Conservation (phyloP, 2,888 invertebrate species). For the Melikaiella ostensackeni region DNA sequence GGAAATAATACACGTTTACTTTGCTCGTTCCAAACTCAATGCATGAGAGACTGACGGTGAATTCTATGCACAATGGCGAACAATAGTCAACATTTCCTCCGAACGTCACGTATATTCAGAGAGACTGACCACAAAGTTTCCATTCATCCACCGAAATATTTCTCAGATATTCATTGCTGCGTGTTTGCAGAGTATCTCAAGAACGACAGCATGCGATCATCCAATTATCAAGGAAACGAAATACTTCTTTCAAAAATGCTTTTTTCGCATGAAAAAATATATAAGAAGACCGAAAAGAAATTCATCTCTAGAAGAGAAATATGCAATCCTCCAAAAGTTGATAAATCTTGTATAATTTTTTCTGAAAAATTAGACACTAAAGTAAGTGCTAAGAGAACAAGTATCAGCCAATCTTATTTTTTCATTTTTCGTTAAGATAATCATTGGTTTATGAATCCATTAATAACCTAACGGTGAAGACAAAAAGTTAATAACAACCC, state of each 20-base stretch:
- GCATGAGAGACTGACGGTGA: not conserved
- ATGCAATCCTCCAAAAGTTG: not conserved
- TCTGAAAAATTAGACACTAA: no score
- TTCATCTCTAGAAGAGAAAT: not conserved
- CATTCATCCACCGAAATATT: slow-evolving; percentile 1
- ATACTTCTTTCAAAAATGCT: not conserved
- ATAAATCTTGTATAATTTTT: no score
- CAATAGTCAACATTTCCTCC: slow-evolving; percentile 2
- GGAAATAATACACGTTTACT: not conserved
- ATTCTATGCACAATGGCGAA: not conserved
- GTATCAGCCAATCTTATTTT: no score
- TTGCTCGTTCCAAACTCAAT: not conserved
- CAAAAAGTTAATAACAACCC: no score
- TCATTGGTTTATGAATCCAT: no score
- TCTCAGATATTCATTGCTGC: slow-evolving; percentile 10
- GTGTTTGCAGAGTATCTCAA: slow-evolving; percentile 11
- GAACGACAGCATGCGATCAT: slow-evolving; percentile 11
- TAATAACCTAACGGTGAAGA: no score
- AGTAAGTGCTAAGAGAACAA: no score
- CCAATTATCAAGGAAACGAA: not conserved
- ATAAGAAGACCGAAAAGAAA: no score
- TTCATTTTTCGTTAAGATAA: no score
- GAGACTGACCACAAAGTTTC: slow-evolving; percentile 24
- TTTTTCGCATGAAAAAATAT: not conserved
- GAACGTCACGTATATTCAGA: not conserved